Conservation (phyloP, 1,140 invertebrate genomes). For the Euglossa dilemma region DNA sequence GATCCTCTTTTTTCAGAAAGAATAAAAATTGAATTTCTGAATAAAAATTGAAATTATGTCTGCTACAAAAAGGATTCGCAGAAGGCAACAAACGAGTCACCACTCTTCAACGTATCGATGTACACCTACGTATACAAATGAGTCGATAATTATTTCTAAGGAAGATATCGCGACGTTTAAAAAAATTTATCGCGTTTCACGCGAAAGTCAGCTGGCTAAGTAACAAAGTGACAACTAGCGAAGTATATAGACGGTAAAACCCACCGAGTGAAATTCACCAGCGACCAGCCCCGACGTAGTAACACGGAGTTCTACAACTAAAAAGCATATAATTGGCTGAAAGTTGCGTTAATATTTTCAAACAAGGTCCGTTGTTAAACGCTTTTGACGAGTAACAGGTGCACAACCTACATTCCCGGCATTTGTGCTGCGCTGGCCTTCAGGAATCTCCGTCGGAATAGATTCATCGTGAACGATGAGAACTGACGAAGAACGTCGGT, state of each 20-base stretch:
- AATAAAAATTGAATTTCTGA: no score
- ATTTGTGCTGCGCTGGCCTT: constrained; percentile 34
- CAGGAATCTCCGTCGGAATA: constrained; percentile 45
- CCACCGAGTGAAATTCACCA: constrained; percentile 10
- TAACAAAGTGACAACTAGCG: not conserved
- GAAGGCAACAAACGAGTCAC: no score
- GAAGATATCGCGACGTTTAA: not conserved
- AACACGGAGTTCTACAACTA: not conserved
- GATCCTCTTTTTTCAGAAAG: no score
- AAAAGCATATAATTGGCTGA: not conserved
- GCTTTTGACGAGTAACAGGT: constrained; percentile 44
- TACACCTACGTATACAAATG: not conserved
- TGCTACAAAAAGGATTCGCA: no score
- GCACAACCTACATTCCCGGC: constrained; percentile 47
- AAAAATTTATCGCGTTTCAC: constrained; percentile 19
- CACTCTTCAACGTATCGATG: no score
- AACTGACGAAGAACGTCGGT: not conserved
- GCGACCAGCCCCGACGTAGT: not conserved
- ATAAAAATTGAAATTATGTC: no score
- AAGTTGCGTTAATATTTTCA: constrained; percentile 43
- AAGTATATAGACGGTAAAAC: not conserved
- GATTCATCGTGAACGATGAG: not conserved
- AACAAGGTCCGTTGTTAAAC: constrained; percentile 48
- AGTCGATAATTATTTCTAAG: not conserved
- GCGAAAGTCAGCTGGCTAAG: not conserved